Percentiles rank a stretch among this genome's conserved stretches.
These are phyloP conservation scores for Coregonus ussuriensis DNA, from an alignment of 2,797 vertebrate species.

Conservation along the genomic window DNA sequence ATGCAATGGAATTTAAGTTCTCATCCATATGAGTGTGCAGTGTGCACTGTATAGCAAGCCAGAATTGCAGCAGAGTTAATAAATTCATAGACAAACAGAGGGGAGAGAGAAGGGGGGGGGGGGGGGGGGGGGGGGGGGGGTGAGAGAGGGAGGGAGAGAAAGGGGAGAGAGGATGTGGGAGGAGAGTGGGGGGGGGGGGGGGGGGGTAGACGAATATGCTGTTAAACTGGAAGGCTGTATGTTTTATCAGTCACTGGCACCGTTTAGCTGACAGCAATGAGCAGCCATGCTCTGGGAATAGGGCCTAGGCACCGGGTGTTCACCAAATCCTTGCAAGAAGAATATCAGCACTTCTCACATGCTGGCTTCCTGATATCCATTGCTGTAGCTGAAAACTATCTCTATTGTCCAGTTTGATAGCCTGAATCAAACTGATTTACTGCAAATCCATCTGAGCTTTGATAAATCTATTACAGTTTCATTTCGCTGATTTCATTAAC, in stretches of 20 bases:
- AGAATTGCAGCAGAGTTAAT: constrained; percentile 69
- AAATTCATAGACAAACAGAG: constrained; percentile 52
- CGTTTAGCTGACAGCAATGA: constrained; percentile 90
- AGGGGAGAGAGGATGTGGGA: constrained; percentile 64
- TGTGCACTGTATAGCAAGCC: constrained; percentile 69
- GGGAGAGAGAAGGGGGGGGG: neutral
- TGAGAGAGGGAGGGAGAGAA: constrained; percentile 11
- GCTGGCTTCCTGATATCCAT: constrained; percentile 90
- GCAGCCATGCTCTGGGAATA: constrained; percentile 89
- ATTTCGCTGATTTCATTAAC: constrained; percentile 99
- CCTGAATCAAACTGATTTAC: constrained; percentile 99
- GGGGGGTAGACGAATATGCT: constrained; percentile 80
- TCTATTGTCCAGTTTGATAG: constrained; percentile 99
- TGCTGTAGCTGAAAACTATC: constrained; percentile 96
- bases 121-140: constrained; percentile 43
- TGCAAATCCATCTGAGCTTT: constrained; percentile 99
- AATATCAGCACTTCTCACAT: constrained; percentile 97
- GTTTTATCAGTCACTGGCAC: constrained; percentile 95
- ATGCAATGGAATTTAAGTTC: constrained; percentile 78
- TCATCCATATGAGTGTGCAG: constrained; percentile 72
- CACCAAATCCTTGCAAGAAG: constrained; percentile 90
- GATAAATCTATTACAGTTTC: constrained; percentile 99
- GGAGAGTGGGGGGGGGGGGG: constrained; percentile 69
- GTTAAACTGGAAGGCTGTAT: constrained; percentile 89
- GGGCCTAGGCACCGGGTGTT: constrained; percentile 82